A percentile compares a stretch with the other conserved stretches of the same genome.
These are phyloP conservation scores for Drosophila atripex DNA, from an alignment of 2,888 invertebrate genomes.

Conservation along the genomic window DNA sequence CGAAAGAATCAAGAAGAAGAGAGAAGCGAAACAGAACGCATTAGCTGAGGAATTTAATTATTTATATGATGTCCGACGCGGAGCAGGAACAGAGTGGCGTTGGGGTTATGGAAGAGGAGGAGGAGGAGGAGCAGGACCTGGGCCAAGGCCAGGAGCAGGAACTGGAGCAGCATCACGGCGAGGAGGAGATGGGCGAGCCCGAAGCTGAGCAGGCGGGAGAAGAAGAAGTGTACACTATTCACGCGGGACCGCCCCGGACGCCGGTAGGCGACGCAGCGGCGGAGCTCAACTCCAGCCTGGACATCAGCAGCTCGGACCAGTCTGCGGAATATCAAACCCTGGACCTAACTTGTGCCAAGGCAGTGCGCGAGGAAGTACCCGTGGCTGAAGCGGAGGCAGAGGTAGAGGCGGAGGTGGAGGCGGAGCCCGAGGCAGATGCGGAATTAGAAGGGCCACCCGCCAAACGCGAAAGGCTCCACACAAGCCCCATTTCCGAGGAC, in stretches of 20 bases:
- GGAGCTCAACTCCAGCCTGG: conserved; percentile 41
- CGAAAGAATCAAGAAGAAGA: conserved; percentile 2
- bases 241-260: conserved; percentile 33
- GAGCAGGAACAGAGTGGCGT: conserved; percentile 29
- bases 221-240: conserved; percentile 8
- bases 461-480: conserved; percentile 10
- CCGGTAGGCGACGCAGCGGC: conserved; percentile 46
- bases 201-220: not conserved
- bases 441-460: conserved; percentile 12
- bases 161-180: not conserved
- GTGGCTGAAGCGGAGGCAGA: not conserved
- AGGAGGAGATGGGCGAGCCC: not conserved
- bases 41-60: not conserved
- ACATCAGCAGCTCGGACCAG: conserved; percentile 53
- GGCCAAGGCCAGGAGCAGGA: not conserved
- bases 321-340: conserved; percentile 38
- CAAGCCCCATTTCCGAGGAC: conserved; percentile 30
- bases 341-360: conserved; percentile 15
- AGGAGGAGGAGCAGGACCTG: not conserved
- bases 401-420: conserved; percentile 11
- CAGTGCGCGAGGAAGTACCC: not conserved
- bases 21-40: not conserved
- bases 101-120: conserved; percentile 14
- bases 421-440: conserved; percentile 9
- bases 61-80: conserved; percentile 30